Conservation (phyloP, 1,140 invertebrate genomes). For the Theocolax elegans region DNA sequence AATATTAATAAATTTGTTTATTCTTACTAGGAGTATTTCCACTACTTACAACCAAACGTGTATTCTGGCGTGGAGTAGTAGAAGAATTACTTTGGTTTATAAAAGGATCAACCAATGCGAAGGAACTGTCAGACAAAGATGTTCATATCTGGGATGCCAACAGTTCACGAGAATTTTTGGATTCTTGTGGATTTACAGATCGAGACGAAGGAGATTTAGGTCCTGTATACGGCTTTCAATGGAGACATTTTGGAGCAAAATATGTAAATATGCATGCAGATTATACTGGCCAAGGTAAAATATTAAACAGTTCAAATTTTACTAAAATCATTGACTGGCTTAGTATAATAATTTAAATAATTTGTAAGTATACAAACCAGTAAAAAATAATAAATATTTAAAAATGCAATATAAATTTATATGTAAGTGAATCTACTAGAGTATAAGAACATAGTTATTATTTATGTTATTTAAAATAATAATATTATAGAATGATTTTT, state of each 20-base stretch:
- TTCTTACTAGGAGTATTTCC: constrained; percentile 77
- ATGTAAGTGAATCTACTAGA: no score
- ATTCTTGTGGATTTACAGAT: constrained; percentile 86
- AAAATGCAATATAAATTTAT: not conserved
- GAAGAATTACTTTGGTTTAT: constrained; percentile 98
- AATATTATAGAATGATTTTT: no score
- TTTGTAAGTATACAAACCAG: no score
- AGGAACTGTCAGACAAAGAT: constrained; percentile 83
- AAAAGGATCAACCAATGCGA: constrained; percentile 91
- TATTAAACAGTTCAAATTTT: no score
- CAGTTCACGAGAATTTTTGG: constrained; percentile 89
- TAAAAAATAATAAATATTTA: constrained; percentile 9
- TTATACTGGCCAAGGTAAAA: constrained; percentile 86
- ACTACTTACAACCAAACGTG: constrained; percentile 94
- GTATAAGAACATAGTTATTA: no score
- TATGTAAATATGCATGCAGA: constrained; percentile 88
- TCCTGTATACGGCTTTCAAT: constrained; percentile 99
- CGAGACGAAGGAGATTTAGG: constrained; percentile 96
- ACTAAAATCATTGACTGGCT: no score
- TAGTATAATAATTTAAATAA: no score
- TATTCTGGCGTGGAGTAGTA: constrained; percentile 92
- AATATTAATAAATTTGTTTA: no score
- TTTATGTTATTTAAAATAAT: no score
- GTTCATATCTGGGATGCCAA: constrained; percentile 99
- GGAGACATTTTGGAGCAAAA: constrained; percentile 97